Base-by-base conservation (phyloP, 2,113 vertebrate species). In the Scytalopus superciliaris region DNA sequence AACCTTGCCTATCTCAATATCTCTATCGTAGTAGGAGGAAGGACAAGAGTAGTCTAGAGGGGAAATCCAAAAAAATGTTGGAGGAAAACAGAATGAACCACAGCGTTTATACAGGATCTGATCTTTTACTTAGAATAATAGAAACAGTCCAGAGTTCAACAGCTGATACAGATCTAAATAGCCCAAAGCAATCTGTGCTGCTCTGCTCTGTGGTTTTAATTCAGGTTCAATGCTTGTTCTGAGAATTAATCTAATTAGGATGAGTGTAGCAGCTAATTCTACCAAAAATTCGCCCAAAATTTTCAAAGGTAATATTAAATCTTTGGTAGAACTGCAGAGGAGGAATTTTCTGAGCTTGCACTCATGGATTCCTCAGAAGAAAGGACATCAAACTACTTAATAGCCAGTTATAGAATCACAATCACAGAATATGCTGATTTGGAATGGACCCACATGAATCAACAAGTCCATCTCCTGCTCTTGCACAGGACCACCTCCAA, bases 151-250 rank as follows among this genome's bases (percentile, higher is more conserved):
- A 87, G 76, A 80, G 31, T 67, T 78, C 39, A 84, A 57, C 23
- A 87, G 6, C 47, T 89, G 52, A 63, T 22, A 11, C 59, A 50
- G 60, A 74, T 53, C 37, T 79, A 84, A 79, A 55, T 14, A 88
- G 44, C 25, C 59, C 70, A 94, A 88, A 91, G 12, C 33, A 93
- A 47, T 74, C 45, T 80, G 14, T 40, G 40, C 68, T 84, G 33
- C 42, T 92, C 75, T 90, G 55, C 39, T 78, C n/a, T 81, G 60
- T 67, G 84, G 76, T 78, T 96, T 93, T 84, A 10, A 52, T 90
- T 84, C 63, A 80, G 22, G 30, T 84, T 90, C 64, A 96, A 18
- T 53, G 50, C 14, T 50, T 92, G 63, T 80, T 92, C 57, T 78
- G 50, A 88, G 35, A 83, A 35, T 39, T 85, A 55, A 67, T 83